These are phyloP conservation scores for Scelioninae gen. 1 DNA, from an alignment of 2,888 invertebrate genomes.

Conservation along the genomic window DNA sequence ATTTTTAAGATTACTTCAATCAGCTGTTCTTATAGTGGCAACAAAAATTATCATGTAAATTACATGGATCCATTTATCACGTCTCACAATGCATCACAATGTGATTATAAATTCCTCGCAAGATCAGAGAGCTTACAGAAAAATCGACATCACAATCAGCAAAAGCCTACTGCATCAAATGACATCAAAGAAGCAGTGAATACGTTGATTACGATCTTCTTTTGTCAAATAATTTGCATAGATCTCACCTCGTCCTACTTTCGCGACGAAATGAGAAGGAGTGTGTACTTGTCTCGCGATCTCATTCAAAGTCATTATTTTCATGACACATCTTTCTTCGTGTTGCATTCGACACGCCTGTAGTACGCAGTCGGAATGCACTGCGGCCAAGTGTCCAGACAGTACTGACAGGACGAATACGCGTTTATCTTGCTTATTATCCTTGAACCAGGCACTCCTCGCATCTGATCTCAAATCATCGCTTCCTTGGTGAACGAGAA, in stretches of 20 bases:
- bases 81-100: slow-evolving; percentile 9
- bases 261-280: background rate
- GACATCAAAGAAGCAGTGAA: slow-evolving; percentile 16
- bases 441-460: slow-evolving; percentile 54
- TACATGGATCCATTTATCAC: slow-evolving; percentile 19
- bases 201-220: slow-evolving; percentile 52
- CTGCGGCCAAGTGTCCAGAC: slow-evolving; percentile 18
- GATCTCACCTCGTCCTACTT: slow-evolving; percentile 52
- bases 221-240: slow-evolving; percentile 57
- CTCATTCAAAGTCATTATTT: slow-evolving; percentile 48
- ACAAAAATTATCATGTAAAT: slow-evolving; percentile 22
- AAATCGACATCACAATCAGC: slow-evolving; percentile 36
- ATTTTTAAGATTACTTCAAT: too few relatives aligned
- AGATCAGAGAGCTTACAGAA: slow-evolving; percentile 11
- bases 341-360: slow-evolving; percentile 54
- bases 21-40: background rate
- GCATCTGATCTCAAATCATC: slow-evolving; percentile 57
- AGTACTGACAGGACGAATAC: slow-evolving; percentile 54
- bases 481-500: slow-evolving; percentile 56
- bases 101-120: slow-evolving; percentile 29
- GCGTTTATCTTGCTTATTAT: slow-evolving; percentile 64
- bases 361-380: slow-evolving; percentile 36
- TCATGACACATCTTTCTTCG: slow-evolving; percentile 56
- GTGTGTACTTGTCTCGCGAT: slow-evolving; percentile 28
- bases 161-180: slow-evolving; percentile 20